phyloP scores from a whole-genome alignment of 2,888 invertebrate genomes.

The Trachelus iudaicus region DNA sequence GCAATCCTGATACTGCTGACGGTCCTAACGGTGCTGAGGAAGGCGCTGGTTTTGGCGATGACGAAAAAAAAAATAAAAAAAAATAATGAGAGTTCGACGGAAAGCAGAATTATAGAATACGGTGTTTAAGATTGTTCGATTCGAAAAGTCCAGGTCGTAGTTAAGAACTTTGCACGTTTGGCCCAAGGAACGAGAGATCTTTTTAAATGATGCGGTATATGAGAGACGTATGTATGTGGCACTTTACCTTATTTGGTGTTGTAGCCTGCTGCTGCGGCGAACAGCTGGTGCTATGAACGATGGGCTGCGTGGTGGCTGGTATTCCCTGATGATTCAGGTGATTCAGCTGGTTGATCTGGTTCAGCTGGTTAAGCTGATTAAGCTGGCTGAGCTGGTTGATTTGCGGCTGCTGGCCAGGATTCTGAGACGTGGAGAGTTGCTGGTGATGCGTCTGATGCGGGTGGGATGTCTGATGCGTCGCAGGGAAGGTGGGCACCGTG shows the following conservation, averaged over 20 bases:
- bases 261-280: constrained; percentile 63
- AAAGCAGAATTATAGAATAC: not conserved
- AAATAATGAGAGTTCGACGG: not conserved
- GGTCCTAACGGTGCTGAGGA: no score
- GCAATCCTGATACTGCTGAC: not conserved
- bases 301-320: constrained; percentile 49
- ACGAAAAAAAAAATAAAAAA: no score
- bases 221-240: not conserved
- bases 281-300: constrained; percentile 61
- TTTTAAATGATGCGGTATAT: no score
- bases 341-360: constrained; percentile 31
- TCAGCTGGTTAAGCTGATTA: constrained; percentile 60
- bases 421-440: constrained; percentile 55
- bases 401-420: constrained; percentile 40
- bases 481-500: constrained; percentile 64
- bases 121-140: no score
- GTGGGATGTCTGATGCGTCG: constrained; percentile 60
- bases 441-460: constrained; percentile 59
- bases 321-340: constrained; percentile 37
- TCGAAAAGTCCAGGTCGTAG: no score
- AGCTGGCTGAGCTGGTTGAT: constrained; percentile 48
- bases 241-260: constrained; percentile 62
- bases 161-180: no score
- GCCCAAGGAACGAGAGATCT: no score
- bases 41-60: no score